These are phyloP conservation scores for Anseranas semipalmata DNA, from an alignment of 2,113 vertebrate genomes.

Conservation along the genomic window DNA sequence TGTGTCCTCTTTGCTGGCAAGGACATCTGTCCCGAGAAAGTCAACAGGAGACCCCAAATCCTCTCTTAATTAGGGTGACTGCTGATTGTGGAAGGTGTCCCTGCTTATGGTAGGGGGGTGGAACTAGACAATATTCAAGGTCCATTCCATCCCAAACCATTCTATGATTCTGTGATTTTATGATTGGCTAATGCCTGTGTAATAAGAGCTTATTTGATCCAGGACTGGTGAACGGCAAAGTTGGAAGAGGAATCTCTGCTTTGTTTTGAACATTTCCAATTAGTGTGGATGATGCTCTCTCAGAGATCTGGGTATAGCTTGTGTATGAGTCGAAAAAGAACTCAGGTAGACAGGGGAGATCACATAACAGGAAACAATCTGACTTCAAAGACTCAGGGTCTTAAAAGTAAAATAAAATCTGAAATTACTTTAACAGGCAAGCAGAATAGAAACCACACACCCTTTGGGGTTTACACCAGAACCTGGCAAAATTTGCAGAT, in stretches of 20 bases:
- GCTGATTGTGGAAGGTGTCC: neutral
- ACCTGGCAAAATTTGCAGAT: neutral
- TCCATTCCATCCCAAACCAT: neutral
- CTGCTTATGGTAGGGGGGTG: neutral
- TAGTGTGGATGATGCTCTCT: neutral
- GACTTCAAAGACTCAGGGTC: neutral
- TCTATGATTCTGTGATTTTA: neutral
- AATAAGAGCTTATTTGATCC: neutral
- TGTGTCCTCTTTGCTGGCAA: neutral
- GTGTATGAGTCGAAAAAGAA: neutral
- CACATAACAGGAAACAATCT: neutral
- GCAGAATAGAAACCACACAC: conserved; percentile 8
- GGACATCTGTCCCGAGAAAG: neutral
- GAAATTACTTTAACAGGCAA: neutral
- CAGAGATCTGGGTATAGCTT: neutral
- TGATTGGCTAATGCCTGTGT: neutral
- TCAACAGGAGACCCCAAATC: neutral
- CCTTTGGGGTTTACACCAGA: neutral
- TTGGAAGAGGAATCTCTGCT: neutral
- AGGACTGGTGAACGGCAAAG: neutral
- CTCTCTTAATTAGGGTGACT: neutral
- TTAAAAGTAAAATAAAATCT: neutral
- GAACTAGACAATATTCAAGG: neutral
- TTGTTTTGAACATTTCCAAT: neutral
- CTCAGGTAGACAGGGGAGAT: neutral